A percentile compares a stretch with the other conserved stretches of the same genome.
Conservation (phyloP, 2,888 invertebrate genomes). For the Oscheius onirici region DNA sequence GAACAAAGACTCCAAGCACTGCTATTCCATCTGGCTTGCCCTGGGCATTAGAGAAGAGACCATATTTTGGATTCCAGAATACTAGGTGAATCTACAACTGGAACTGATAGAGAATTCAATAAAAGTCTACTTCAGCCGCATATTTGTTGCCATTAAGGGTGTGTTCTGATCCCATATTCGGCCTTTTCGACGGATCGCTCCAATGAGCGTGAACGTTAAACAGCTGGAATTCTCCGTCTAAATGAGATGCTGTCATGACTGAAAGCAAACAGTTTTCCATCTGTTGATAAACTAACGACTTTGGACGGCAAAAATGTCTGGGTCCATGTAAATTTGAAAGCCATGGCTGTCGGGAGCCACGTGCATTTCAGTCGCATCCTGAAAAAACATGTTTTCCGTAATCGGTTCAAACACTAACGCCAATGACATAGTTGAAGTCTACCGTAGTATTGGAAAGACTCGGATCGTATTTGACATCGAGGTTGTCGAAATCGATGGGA, state of each 20-base stretch:
- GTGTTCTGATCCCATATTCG: constrained; percentile 66
- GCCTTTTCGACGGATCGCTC: constrained; percentile 51
- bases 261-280: not conserved
- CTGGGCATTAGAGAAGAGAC: constrained; percentile 59
- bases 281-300: constrained; percentile 7
- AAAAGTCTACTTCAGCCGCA: constrained; percentile 51
- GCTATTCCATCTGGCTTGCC: constrained; percentile 64
- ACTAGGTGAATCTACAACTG: constrained; percentile 64
- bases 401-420: no score
- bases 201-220: constrained; percentile 66
- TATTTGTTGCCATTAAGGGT: constrained; percentile 56
- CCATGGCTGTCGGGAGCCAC: constrained; percentile 28
- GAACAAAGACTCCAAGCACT: constrained; percentile 65
- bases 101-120: not conserved
- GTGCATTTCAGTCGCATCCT: constrained; percentile 30
- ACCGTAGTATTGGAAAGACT: not conserved
- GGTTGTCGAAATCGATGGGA: constrained; percentile 20
- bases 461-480: constrained; percentile 19
- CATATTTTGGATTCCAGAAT: constrained; percentile 65
- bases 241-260: constrained; percentile 27
- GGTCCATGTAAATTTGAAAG: constrained; percentile 29
- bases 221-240: constrained; percentile 23
- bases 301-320: constrained; percentile 20
- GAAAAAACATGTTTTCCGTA: no score
- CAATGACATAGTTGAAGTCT: constrained; percentile 25